phyloP scores from a whole-genome alignment of 1,140 invertebrate genomes.

The Ceratina australensis region DNA sequence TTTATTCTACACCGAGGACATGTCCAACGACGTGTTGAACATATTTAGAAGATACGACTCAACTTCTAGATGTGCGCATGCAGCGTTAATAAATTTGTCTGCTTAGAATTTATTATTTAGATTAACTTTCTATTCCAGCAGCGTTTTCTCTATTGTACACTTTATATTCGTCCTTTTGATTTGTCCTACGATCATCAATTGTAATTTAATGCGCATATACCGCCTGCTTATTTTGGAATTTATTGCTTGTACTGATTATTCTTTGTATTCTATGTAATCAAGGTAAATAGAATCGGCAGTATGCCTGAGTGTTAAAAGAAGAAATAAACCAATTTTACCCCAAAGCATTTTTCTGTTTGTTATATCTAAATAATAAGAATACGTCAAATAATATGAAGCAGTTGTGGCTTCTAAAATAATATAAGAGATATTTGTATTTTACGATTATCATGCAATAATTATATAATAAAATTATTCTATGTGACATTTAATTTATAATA shows the following conservation, averaged over 20 bases:
- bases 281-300: constrained; percentile 21
- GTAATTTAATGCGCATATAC: constrained; percentile 24
- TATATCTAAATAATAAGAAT: constrained; percentile 22
- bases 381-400: constrained; percentile 28
- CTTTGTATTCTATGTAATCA: not conserved
- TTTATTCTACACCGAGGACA: not conserved
- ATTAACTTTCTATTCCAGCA: constrained; percentile 7
- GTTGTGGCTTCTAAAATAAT: constrained; percentile 24
- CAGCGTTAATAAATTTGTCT: constrained; percentile 5
- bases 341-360: constrained; percentile 42
- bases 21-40: too few species aligned
- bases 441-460: constrained; percentile 46
- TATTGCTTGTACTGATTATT: constrained; percentile 20
- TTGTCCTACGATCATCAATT: not conserved
- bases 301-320: constrained; percentile 35
- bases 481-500: constrained; percentile 40
- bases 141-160: constrained; percentile 17
- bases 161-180: constrained; percentile 12
- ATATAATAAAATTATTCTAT: constrained; percentile 35
- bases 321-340: constrained; percentile 39
- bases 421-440: constrained; percentile 38
- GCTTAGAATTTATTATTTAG: constrained; percentile 23
- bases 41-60: constrained; percentile 14
- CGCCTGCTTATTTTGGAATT: not conserved
- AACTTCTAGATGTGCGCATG: constrained; percentile 26